phyloP scores from a whole-genome alignment of 2,888 invertebrate genomes.

The Nomada fabriciana region DNA sequence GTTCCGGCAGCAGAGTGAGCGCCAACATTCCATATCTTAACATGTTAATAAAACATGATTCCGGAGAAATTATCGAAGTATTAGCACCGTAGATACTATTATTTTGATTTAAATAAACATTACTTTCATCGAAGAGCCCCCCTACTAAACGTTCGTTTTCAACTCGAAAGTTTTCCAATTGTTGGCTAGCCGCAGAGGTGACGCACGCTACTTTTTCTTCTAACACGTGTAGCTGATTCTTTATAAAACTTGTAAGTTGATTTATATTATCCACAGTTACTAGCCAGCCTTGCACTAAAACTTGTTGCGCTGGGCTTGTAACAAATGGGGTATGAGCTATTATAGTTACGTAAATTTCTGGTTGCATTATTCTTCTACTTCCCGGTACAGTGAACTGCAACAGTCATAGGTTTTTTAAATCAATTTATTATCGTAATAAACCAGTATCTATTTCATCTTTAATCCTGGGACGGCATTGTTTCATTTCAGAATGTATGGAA shows the following conservation, averaged over 20 bases:
- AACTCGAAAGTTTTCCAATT: constrained; percentile 85
- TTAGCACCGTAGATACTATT: constrained; percentile 83
- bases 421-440: not conserved
- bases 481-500: too few species aligned
- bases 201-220: constrained; percentile 87
- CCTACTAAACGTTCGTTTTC: constrained; percentile 86
- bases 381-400: constrained; percentile 89
- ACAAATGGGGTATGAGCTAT: constrained; percentile 92
- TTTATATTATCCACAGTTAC: constrained; percentile 87
- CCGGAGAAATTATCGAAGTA: constrained; percentile 88
- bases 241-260: constrained; percentile 86
- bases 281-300: constrained; percentile 89
- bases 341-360: constrained; percentile 90
- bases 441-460: not conserved
- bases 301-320: constrained; percentile 89
- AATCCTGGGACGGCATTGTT: not conserved
- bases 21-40: constrained; percentile 91
- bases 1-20: constrained; percentile 90
- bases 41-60: constrained; percentile 91
- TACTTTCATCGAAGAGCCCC: constrained; percentile 85
- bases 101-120: constrained; percentile 81
- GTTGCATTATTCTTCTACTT: constrained; percentile 86
- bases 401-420: constrained; percentile 16
- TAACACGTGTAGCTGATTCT: constrained; percentile 86
- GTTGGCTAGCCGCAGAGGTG: constrained; percentile 86